phyloP scores from a whole-genome alignment of 2,797 vertebrate genomes.

The Anomalospiza imberbis region DNA sequence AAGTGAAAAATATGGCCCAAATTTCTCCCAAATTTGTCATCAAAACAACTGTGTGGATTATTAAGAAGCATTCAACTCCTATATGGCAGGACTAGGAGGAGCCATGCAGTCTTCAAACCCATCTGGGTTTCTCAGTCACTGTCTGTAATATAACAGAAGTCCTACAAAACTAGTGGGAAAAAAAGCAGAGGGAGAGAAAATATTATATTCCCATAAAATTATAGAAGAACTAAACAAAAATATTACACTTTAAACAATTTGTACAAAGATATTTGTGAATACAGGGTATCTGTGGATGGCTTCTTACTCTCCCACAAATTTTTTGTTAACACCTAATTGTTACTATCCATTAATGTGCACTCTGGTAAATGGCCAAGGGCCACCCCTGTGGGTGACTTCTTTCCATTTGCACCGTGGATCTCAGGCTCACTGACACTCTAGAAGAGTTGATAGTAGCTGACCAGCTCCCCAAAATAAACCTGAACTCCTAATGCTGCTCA shows the following conservation, averaged over 20 bases:
- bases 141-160: background rate
- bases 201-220: background rate
- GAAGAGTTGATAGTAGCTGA: background rate
- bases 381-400: background rate
- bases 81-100: background rate
- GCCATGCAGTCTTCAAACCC: background rate
- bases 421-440: background rate
- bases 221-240: background rate
- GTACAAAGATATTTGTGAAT: background rate
- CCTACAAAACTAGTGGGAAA: background rate
- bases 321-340: background rate
- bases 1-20: background rate
- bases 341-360: background rate
- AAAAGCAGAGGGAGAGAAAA: background rate
- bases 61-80: background rate
- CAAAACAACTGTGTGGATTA: background rate
- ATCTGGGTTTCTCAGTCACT: background rate
- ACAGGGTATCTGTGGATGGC: background rate
- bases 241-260: background rate
- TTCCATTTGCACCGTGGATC: rapidly evolving
- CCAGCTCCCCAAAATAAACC: background rate
- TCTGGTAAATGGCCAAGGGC: background rate
- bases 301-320: background rate
- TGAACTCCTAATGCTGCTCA: background rate
- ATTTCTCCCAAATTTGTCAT: background rate